Percentiles rank a stretch among this genome's conserved stretches.
These are phyloP conservation scores for Pogonus chalceus DNA, from an alignment of 1,140 invertebrate genomes.

Conservation along the genomic window DNA sequence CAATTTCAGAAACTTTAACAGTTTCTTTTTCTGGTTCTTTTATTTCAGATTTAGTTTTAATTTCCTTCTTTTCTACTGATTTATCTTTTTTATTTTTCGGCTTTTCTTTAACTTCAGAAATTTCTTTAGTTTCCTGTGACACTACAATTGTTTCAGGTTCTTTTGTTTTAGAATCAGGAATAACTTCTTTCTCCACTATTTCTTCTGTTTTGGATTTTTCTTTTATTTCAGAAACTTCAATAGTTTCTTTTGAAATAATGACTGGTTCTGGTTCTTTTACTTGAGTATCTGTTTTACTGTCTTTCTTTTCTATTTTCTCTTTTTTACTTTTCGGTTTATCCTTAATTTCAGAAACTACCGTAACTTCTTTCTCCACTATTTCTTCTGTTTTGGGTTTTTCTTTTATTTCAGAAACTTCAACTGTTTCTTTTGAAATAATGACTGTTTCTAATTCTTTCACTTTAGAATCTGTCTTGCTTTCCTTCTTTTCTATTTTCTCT, in stretches of 20 bases:
- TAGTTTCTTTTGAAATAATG: no score
- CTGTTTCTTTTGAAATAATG: no score
- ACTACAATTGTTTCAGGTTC: neutral
- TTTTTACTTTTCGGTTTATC: no score
- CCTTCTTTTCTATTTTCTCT: neutral
- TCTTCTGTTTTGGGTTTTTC: neutral
- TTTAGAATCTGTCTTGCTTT: no score
- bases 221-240: conserved; percentile 4
- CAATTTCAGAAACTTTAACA: neutral
- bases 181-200: neutral
- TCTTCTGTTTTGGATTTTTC: neutral
- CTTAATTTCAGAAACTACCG: no score
- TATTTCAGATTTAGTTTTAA: neutral
- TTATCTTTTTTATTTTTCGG: neutral
- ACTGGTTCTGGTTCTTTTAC: no score
- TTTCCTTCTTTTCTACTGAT: neutral
- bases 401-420: conserved; percentile 4
- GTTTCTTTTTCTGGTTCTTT: neutral
- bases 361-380: neutral
- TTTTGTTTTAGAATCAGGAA: no score
- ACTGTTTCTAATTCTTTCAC: no score
- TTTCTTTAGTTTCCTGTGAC: neutral
- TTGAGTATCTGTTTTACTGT: no score
- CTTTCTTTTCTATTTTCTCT: no score
- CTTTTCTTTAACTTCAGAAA: neutral